A percentile compares a stretch with the other conserved stretches of the same genome.
Evolutionary conservation across 2,888 invertebrate genomes (phyloP).

Genomic region (Ormyrus thymus): DNA sequence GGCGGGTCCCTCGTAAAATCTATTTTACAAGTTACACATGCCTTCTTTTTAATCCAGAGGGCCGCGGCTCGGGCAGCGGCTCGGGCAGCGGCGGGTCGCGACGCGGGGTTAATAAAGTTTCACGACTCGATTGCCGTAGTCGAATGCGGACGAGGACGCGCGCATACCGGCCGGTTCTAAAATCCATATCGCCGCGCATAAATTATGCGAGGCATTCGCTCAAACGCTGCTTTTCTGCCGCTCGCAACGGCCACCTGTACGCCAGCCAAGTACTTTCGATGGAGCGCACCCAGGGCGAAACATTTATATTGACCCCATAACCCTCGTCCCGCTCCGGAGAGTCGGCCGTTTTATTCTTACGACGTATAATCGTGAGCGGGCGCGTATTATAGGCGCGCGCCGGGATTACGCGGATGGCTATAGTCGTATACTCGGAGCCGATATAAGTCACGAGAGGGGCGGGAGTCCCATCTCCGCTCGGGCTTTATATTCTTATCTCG

Average conservation of each 20-base stretch:
- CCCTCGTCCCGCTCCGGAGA: constrained; percentile 20
- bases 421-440: constrained; percentile 1
- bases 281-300: constrained; percentile 39
- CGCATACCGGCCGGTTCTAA: constrained; percentile 48
- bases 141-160: constrained; percentile 8
- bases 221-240: constrained; percentile 7
- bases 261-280: constrained; percentile 50
- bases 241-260: constrained; percentile 32
- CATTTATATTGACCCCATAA: constrained; percentile 57
- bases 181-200: constrained; percentile 56
- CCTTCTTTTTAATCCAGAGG: constrained; percentile 47
- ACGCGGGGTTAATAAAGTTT: constrained; percentile 54
- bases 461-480: neutral
- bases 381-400: constrained; percentile 18
- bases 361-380: constrained; percentile 41
- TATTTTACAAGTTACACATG: constrained; percentile 52
- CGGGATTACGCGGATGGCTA: constrained; percentile 33
- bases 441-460: constrained; percentile 26
- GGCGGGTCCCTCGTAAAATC: constrained; percentile 50
- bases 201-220: constrained; percentile 53
- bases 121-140: constrained; percentile 53
- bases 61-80: constrained; percentile 16
- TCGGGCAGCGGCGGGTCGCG: neutral
- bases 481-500: constrained; percentile 55
- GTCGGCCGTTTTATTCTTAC: constrained; percentile 48